Conservation (phyloP, 2,113 vertebrate species). For the Hystrix brachyura region DNA sequence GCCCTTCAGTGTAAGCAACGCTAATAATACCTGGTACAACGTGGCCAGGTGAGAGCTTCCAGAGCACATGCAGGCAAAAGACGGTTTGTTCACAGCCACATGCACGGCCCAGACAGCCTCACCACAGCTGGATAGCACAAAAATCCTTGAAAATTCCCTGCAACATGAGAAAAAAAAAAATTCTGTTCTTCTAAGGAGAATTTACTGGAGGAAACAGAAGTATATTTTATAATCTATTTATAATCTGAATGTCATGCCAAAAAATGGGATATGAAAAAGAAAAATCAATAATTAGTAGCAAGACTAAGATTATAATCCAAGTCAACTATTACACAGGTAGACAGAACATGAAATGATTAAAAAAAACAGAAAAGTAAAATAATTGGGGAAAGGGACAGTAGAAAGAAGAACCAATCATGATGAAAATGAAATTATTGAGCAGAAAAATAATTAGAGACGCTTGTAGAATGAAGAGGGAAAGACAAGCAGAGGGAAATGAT, state of each 20-base stretch:
- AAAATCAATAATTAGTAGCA: not conserved
- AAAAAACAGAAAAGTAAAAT: slow-evolving; percentile 20
- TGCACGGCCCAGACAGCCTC: not conserved
- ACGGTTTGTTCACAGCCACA: not conserved
- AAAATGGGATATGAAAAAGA: slow-evolving; percentile 4
- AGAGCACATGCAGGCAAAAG: not conserved
- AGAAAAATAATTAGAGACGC: not conserved
- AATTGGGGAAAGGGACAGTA: not conserved
- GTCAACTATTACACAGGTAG: not conserved
- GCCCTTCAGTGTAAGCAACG: not conserved
- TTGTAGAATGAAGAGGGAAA: not conserved
- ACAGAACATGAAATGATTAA: not conserved
- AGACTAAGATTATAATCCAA: not conserved
- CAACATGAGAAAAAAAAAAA: not conserved
- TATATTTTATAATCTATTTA: not conserved
- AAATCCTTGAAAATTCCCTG: not conserved
- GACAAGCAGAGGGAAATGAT: not conserved
- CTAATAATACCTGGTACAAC: not conserved
- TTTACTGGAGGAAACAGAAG: not conserved
- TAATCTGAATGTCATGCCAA: not conserved
- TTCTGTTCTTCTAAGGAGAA: not conserved
- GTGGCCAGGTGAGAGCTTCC: not conserved
- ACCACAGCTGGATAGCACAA: not conserved
- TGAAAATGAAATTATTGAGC: not conserved
- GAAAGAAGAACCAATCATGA: not conserved